phyloP scores from a whole-genome alignment of 2,113 vertebrate genomes.

The Andinoacara biseriatus region DNA sequence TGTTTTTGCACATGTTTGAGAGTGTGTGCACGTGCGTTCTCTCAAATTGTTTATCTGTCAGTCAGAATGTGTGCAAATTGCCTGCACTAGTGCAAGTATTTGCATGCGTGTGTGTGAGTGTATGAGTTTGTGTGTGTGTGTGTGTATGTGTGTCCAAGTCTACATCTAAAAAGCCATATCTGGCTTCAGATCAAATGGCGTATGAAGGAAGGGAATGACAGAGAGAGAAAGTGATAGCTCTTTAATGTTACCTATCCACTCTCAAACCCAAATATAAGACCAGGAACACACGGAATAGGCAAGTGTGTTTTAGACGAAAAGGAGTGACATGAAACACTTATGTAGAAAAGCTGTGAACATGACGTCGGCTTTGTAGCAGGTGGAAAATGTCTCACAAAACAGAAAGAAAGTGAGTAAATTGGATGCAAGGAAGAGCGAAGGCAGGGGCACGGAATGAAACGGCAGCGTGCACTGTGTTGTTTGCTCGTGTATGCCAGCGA shows the following conservation, averaged over 20 bases:
- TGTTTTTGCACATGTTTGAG: slow-evolving; percentile 63
- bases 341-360: slow-evolving; percentile 75
- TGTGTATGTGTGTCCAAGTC: slow-evolving; percentile 50
- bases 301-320: slow-evolving; percentile 72
- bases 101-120: slow-evolving; percentile 13
- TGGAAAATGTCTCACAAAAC: slow-evolving; percentile 56
- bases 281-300: slow-evolving; percentile 67
- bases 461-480: slow-evolving; percentile 41
- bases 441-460: slow-evolving; percentile 47
- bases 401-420: slow-evolving; percentile 65
- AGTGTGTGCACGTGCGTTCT: slow-evolving; percentile 31
- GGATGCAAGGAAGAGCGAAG: slow-evolving; percentile 59
- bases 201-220: slow-evolving; percentile 78
- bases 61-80: slow-evolving; percentile 52
- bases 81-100: slow-evolving; percentile 46
- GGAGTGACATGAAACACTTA: slow-evolving; percentile 75
- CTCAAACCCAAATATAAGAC: slow-evolving; percentile 76
- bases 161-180: slow-evolving; percentile 75
- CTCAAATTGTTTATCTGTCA: slow-evolving; percentile 71
- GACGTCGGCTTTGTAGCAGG: slow-evolving; percentile 72
- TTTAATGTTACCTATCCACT: slow-evolving; percentile 78
- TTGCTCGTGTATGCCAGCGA: slow-evolving; percentile 50
- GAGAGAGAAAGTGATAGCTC: slow-evolving; percentile 75
- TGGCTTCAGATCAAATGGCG: slow-evolving; percentile 76
- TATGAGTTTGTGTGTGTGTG: not conserved